Base-by-base conservation (phyloP, 2,888 invertebrate genomes). In the Tolmerus cingulatus region DNA sequence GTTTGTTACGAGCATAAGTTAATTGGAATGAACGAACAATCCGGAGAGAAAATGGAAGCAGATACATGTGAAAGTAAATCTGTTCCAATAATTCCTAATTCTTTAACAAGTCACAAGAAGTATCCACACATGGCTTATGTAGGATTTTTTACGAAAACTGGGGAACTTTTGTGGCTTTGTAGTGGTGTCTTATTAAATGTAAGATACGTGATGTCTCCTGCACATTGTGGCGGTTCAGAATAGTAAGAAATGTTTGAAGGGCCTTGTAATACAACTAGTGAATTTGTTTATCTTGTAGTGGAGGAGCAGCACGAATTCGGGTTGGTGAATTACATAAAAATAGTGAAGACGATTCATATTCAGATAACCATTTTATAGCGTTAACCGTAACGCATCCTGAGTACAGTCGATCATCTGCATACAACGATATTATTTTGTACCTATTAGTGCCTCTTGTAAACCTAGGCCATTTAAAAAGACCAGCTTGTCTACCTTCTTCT, bases 121-220 rank as follows among this genome's bases (percentile, higher is more conserved):
- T 92, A 92, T 88, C 90, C 92, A 0, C 90, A 90, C 87, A 90
- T 91, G 87, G 89, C 90, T 1, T 93, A 91, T 87, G 87, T 90
- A 74, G 91, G 90, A 85, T 88, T 88, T 74, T 86, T 88, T 74
- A 86, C 51, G 19, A 77, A 46, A 85, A 87, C 86, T 51, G 55
- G 87, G 37, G 88, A 87, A 74, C 87, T 81, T 79, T 19, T 19
- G n/a, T 93, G 92, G 93, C 43, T 82, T 0, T 95, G 95, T 90
- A 94, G 94, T 4, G 95, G 94, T 1, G 92, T 93, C 0, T 90
- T 95, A 43, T 92, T 95, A 23, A 93, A 93, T 77, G 92, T 93
- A 9, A 90, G 90, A 74, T 93, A 93, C 91, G 92, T 94, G 2
- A 90, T 95, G 46, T 94, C 94, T 2, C 94, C 94, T 2, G 94